These are phyloP conservation scores for Lithophane leautieri DNA, from an alignment of 2,888 invertebrate species.

Conservation along the genomic window DNA sequence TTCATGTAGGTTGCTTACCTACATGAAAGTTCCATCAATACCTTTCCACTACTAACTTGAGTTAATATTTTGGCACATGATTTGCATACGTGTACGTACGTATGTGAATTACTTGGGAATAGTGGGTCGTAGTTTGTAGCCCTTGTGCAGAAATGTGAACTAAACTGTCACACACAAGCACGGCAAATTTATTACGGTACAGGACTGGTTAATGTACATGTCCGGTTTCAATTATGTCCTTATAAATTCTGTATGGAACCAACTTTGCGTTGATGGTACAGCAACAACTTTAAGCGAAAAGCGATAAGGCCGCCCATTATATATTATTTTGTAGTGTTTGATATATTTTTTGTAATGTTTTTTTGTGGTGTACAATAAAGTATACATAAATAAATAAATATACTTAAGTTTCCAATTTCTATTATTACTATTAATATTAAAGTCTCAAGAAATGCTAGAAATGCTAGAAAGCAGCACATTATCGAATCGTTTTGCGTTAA, in stretches of 20 bases:
- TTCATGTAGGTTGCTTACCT: slow-evolving; percentile 22
- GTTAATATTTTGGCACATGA: slow-evolving; percentile 28
- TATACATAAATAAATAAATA: no score
- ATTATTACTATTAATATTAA: no score
- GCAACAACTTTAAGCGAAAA: not conserved
- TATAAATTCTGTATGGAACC: slow-evolving; percentile 9
- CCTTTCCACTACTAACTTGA: slow-evolving; percentile 10
- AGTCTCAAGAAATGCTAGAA: no score
- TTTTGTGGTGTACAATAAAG: no score
- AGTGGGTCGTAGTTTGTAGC: slow-evolving; percentile 30
- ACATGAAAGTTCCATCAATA: slow-evolving; percentile 10
- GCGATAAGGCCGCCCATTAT: no score
- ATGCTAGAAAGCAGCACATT: not conserved
- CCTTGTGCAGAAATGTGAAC: slow-evolving; percentile 32
- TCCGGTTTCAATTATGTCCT: slow-evolving; percentile 39
- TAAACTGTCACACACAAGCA: slow-evolving; percentile 49
- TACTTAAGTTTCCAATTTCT: no score
- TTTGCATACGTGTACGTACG: slow-evolving; percentile 36
- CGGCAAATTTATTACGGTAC: slow-evolving; percentile 49
- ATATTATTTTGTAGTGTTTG: no score
- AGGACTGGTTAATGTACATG: slow-evolving; percentile 30
- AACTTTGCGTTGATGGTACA: slow-evolving; percentile 7
- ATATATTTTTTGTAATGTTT: no score
- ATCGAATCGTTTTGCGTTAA: not conserved
- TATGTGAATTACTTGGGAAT: slow-evolving; percentile 35